phyloP scores from a whole-genome alignment of 2,113 vertebrate species.

The Hystrix cristata region DNA sequence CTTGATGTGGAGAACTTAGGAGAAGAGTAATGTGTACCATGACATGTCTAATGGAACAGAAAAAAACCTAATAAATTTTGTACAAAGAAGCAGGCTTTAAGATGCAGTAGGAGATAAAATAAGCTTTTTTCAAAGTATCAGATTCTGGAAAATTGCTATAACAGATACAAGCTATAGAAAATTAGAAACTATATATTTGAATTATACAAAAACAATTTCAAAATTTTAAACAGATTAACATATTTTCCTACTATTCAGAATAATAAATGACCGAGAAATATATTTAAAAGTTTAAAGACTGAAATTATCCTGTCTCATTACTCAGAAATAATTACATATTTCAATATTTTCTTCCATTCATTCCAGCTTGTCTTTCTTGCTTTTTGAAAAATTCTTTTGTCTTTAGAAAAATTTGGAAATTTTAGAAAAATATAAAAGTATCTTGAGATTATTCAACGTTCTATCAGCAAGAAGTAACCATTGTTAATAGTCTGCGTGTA shows the following conservation, averaged over 20 bases:
- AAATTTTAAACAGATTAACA: neutral
- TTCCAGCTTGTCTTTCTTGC: neutral
- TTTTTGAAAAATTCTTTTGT: neutral
- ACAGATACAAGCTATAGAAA: neutral
- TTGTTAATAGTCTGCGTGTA: slow-evolving; percentile 22
- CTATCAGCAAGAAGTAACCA: neutral
- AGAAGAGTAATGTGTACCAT: slow-evolving; percentile 51
- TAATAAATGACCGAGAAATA: neutral
- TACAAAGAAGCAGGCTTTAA: slow-evolving; percentile 7
- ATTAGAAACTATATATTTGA: neutral
- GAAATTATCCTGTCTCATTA: slow-evolving; percentile 24
- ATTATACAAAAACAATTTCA: neutral
- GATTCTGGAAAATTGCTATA: slow-evolving; percentile 8
- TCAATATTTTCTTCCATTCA: neutral
- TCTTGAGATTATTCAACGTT: slow-evolving; percentile 34
- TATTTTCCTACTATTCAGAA: slow-evolving; percentile 15
- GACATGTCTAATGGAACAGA: neutral
- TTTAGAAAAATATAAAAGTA: neutral
- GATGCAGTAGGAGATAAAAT: neutral
- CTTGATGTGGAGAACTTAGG: neutral
- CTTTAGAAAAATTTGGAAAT: slow-evolving; percentile 7
- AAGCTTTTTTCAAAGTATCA: neutral
- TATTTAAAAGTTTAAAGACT: slow-evolving; percentile 13
- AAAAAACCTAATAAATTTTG: neutral
- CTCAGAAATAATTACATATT: slow-evolving; percentile 30